Conservation (phyloP, 2,113 vertebrate species). For the Sturnira hondurensis region DNA sequence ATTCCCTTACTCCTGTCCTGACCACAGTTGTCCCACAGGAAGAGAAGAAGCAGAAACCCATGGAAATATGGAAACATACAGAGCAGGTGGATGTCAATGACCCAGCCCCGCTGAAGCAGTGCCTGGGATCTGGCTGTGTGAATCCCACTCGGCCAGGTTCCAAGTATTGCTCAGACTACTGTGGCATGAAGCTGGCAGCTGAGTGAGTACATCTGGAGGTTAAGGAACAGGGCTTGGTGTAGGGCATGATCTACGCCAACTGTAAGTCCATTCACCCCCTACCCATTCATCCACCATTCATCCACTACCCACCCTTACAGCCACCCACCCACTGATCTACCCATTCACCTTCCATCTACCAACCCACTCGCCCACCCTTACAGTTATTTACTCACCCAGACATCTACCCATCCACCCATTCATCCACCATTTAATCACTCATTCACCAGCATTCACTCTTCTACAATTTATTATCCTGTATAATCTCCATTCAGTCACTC, state of each 20-base stretch:
- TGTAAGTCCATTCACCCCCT: background rate
- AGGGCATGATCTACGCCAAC: background rate
- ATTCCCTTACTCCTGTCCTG: background rate
- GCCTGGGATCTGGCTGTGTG: slow-evolving; percentile 88
- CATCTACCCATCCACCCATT: background rate
- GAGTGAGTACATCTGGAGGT: slow-evolving; percentile 80
- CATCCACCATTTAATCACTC: background rate
- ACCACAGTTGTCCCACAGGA: slow-evolving; percentile 75
- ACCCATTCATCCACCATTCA: background rate
- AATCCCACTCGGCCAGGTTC: slow-evolving; percentile 80
- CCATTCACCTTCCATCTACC: background rate
- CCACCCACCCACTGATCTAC: background rate
- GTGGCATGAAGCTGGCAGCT: slow-evolving; percentile 91
- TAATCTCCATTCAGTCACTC: background rate
- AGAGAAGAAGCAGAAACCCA: slow-evolving; percentile 85
- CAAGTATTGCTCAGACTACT: slow-evolving; percentile 92
- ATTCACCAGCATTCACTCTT: background rate
- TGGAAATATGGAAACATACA: slow-evolving; percentile 79
- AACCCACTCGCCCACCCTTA: background rate
- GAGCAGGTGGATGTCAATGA: slow-evolving; percentile 81
- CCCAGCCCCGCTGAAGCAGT: slow-evolving; percentile 79
- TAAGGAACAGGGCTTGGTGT: background rate
- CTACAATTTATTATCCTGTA: background rate
- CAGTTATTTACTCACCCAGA: background rate
- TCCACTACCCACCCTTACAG: background rate